Base-by-base conservation (phyloP, 2,888 invertebrate species). In the Scaptomyza caliginosa region DNA sequence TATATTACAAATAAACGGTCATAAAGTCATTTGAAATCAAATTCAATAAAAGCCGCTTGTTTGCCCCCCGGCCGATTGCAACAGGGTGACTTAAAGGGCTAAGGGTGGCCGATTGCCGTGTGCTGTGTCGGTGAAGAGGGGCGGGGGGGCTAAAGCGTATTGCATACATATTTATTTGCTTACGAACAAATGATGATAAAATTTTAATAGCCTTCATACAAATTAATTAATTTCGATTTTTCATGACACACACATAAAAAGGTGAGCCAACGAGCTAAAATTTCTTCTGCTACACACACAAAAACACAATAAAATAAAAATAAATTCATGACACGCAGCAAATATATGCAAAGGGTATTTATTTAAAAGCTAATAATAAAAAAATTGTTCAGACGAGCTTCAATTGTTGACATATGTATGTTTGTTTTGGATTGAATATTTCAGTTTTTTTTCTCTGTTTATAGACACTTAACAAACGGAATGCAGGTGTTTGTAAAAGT, bases 171-270 rank as follows among this genome's bases (percentile, higher is more conserved):
- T 64, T 63, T 68, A 58, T 77, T 67, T 77, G 70, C 74, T 68
- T 63, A 59, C 59, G 67, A 40, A 50, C 57, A 66, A 51, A 54
- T 71, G 51, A 58, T 75, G 72, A 74, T 72, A 70, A 67, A 67
- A 72, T 68, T 70, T 74, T 64, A 70, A 72, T 74, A 77, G 68
- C 71, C 84, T 74, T 74, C 62, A 65, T 59, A 70, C 68, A 65
- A 70, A 77, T 86, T 83, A 72, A 82, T 74, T 84, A 72, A 72
- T 62, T 86, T 83, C 50, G 62, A 69, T 74, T 57, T 64, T 69
- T 63, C 67, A 67, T 54, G 54, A 67, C 58, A 58, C 50, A 16
- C 19, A 36, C 54, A 23, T 8, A 26, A 26, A 34, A 21, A 16
- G n/a, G 26, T 28, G 8, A 28, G 11, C 26, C 10, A 30, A 58